A percentile compares a stretch with the other conserved stretches of the same genome.
phyloP scores from a whole-genome alignment of 1,140 invertebrate species.

The Hesperophylax magnus region DNA sequence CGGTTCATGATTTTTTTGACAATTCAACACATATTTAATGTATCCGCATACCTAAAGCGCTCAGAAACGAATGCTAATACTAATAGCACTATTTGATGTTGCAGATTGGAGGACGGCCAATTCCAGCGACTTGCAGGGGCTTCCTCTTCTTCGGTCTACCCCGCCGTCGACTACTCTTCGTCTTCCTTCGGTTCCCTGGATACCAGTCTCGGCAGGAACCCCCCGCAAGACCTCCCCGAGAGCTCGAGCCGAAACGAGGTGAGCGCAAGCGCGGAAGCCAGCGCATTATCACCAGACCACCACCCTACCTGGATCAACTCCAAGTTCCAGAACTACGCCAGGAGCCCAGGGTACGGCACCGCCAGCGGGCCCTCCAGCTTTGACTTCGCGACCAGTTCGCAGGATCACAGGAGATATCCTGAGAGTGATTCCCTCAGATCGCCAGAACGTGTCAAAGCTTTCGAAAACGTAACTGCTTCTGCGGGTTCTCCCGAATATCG shows the following conservation, averaged over 20 bases:
- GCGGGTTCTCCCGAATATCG: slow-evolving; percentile 37
- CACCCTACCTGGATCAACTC: slow-evolving; percentile 16
- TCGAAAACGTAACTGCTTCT: slow-evolving; percentile 33
- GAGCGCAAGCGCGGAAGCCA: not conserved
- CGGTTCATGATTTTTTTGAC: not conserved
- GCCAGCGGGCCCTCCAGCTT: not conserved
- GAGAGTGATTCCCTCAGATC: slow-evolving; percentile 25
- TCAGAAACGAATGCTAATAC: slow-evolving; percentile 15
- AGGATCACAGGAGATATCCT: not conserved
- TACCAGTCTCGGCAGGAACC: not conserved
- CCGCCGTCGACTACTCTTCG: not conserved
- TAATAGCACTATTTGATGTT: slow-evolving; percentile 31
- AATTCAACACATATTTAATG: not conserved
- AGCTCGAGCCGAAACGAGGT: not conserved
- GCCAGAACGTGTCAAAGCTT: slow-evolving; percentile 34
- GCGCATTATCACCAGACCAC: slow-evolving; percentile 14
- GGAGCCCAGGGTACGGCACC: slow-evolving; percentile 17
- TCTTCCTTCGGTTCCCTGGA: not conserved
- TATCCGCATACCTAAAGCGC: slow-evolving; percentile 23
- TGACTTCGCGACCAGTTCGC: not conserved
- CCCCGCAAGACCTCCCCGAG: not conserved
- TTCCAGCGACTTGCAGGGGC: slow-evolving; percentile 30
- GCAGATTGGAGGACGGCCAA: slow-evolving; percentile 35
- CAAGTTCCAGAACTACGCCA: slow-evolving; percentile 38
- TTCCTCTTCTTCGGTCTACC: not conserved